Conservation (phyloP, 2,113 vertebrate species). For the Neolamprologus brichardi region DNA sequence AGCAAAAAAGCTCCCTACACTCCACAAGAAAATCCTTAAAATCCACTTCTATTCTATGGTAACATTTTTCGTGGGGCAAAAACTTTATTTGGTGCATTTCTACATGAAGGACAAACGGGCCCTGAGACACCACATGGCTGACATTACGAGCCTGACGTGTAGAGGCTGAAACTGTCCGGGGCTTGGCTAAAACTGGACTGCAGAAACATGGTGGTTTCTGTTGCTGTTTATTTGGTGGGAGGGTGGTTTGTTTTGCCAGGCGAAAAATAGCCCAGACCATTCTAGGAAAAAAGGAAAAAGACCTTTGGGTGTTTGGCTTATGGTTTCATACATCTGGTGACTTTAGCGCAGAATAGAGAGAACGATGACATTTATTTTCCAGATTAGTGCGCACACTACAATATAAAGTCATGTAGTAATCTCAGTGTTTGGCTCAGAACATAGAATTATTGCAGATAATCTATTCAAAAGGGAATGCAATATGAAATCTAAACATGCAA, state of each 20-base stretch:
- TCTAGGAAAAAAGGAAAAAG: constrained; percentile 12
- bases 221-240: constrained; percentile 39
- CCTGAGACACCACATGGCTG: not conserved
- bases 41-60: not conserved
- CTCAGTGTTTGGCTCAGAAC: constrained; percentile 8
- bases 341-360: not conserved
- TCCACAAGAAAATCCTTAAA: not conserved
- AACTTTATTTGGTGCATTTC: not conserved
- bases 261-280: constrained; percentile 47
- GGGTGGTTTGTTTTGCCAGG: constrained; percentile 39
- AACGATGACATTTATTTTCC: not conserved
- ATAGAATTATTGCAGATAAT: constrained; percentile 34
- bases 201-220: constrained; percentile 35
- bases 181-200: not conserved
- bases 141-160: not conserved
- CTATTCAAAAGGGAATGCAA: constrained; percentile 2
- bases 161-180: constrained; percentile 1
- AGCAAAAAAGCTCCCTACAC: not conserved
- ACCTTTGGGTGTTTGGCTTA: constrained; percentile 52
- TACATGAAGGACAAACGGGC: not conserved
- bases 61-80: not conserved
- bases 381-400: constrained; percentile 13
- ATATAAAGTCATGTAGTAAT: constrained; percentile 19
- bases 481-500: constrained; percentile 45
- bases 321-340: constrained; percentile 41